These are phyloP conservation scores for Hormiphora californensis DNA, from an alignment of 37 sponge, comb jelly and placozoan species.

Conservation along the genomic window DNA sequence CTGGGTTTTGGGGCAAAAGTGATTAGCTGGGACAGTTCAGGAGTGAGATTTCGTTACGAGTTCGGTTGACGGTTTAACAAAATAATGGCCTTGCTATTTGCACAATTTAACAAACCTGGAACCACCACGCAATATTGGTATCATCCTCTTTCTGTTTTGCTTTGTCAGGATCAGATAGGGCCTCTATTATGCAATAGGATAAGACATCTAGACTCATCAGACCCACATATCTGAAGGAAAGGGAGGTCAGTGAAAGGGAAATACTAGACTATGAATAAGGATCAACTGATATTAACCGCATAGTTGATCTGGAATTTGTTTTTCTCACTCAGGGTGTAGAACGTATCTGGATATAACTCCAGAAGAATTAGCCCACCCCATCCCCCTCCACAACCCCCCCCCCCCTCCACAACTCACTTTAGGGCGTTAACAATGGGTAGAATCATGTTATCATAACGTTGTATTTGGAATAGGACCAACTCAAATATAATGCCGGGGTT, in stretches of 20 bases:
- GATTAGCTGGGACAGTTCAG: no score
- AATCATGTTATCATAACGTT: conserved; percentile 90
- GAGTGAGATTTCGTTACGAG: no score
- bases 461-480: conserved; percentile 90
- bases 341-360: neutral
- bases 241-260: no score
- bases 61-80: no score
- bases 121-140: conserved; percentile 90
- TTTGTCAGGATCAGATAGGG: conserved; percentile 84
- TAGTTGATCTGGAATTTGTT: no score
- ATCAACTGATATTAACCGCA: no score
- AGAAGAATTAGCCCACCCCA: neutral
- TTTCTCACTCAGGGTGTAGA: no score
- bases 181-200: conserved; percentile 90
- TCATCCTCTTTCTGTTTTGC: conserved; percentile 90
- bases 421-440: conserved; percentile 88
- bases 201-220: neutral
- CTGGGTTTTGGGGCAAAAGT: no score
- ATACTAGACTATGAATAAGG: no score
- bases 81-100: neutral
- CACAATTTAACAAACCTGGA: conserved; percentile 62
- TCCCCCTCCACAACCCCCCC: neutral
- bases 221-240: conserved; percentile 6
- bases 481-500: conserved; percentile 91
- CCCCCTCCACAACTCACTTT: conserved; percentile 63